Evolutionary conservation across 2,888 invertebrate species (phyloP), one percentile per base, ranked within the genome.

Genomic region (Lutraria lutraria): DNA sequence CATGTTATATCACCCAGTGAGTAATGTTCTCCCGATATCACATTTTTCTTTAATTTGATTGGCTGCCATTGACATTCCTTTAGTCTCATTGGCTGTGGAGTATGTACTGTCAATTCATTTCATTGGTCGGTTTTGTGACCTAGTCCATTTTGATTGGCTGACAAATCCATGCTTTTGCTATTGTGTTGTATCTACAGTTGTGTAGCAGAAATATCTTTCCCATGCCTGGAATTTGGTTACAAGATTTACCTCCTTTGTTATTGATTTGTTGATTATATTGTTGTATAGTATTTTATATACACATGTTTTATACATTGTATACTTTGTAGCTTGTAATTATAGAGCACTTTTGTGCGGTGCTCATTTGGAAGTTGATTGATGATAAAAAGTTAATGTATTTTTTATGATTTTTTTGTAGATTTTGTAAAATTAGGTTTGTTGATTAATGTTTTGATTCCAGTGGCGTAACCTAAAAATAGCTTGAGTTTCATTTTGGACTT

Each of bases 91-190:
- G 88, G 88, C 79, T 88, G 83, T 83, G 29, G 21, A 53, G 31
- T 85, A 79, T 60, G 81, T 88, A 72, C 82, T 88, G 82, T 86
- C 25, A 81, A 29, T 80, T 63, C 25, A 34, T 86, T 89, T 83
- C 43, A 82, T 86, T 86, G 88, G 82, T 86, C 82, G 3, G 54
- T 88, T 86, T 76, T 86, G 85, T 83, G 79, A 87, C 83, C 60
- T 85, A 63, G 79, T 89, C 83, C 89, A 92, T 91, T 94, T 92
- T 93, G 92, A 93, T 94, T 93, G 94, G 93, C 92, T 93, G 93
- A 93, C 91, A 89, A 83, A 80, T 76, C n/a, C 72, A 43, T 88
- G 87, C 87, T 83, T 88, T 88, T n/a, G 79, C 29, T 88, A 88
- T 88, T 88, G 87, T 84, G 84, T 84, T 85, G 68, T 86, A 68